Evolutionary conservation across 2,797 vertebrate genomes (phyloP), one percentile per base, ranked within the genome.

Genomic region (Lagodon rhomboides): DNA sequence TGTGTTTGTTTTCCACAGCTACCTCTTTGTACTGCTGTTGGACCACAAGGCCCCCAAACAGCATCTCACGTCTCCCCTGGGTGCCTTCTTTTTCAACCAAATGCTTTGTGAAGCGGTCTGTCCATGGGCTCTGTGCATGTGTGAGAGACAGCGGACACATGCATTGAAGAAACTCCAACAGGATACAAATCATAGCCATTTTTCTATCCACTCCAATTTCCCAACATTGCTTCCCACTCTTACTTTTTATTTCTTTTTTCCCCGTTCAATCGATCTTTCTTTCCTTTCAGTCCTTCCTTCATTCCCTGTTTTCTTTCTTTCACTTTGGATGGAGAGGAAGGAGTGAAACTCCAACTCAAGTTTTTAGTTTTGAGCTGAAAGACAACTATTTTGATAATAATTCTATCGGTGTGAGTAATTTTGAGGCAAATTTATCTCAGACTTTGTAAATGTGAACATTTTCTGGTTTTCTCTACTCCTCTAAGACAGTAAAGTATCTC

Each of bases 21-120:
- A 69, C 67, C 54, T 81, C 65, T 80, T 47, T 90, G 77, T 92
- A 83, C 81, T 83, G 83, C 85, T 93, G 79, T 75, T 62, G 25
- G 84, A 87, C 77, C 86, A 91, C 82, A 81, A 79, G 79, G 68
- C 76, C 60, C 16, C 2, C 41, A 60, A 75, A 79, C 62, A 80
- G 72, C 68, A 75, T 78, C 75, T 60, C 46, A 62, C 43, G 79
- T 74, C 56, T 73, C 75, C 47, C 74, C 69, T 43, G 64, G 68
- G 64, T 69, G 66, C 69, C 44, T 73, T 83, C 65, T 12, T 12
- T 72, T 5, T 9, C 68, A 25, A 66, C 50, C 18, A 67, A 62
- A 69, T 71, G 71, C 75, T 87, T 77, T 85, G 73, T 79, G 77
- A 70, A 79, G 79, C 65, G 59, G 58, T 84, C 74, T 55, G 62